Percentiles rank a stretch among this genome's conserved stretches.
Evolutionary conservation across 2,113 vertebrate genomes (phyloP).

Genomic region (Cyprinodon brontotheroides): DNA sequence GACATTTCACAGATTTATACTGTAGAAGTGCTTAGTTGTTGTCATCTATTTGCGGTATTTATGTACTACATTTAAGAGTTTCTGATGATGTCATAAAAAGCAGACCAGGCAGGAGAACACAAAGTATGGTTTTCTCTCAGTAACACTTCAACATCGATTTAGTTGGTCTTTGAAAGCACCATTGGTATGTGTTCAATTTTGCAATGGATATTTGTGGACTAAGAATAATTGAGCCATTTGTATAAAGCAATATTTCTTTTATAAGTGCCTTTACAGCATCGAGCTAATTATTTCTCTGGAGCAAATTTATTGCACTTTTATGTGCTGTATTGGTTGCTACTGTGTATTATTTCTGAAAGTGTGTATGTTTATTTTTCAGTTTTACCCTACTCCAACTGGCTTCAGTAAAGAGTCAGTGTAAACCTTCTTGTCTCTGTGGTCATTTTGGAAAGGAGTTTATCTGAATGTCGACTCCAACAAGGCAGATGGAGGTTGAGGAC

Average conservation of each 20-base stretch:
- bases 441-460: not conserved
- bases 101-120: not conserved
- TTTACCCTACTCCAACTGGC: not conserved
- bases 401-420: not conserved
- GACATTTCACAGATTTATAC: too few relatives aligned
- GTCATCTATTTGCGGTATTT: too few relatives aligned
- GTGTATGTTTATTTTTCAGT: not conserved
- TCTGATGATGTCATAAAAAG: too few relatives aligned
- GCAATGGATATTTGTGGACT: not conserved
- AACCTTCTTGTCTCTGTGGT: not conserved
- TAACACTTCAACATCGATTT: not conserved
- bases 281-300: not conserved
- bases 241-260: not conserved
- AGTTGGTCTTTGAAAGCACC: not conserved
- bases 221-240: not conserved
- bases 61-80: too few relatives aligned
- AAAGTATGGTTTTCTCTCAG: not conserved
- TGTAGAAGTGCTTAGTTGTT: too few relatives aligned
- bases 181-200: not conserved
- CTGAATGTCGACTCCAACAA: not conserved
- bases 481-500: conserved; percentile 2
- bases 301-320: not conserved
- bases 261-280: not conserved
- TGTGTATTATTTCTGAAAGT: not conserved
- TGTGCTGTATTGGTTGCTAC: not conserved